Evolutionary conservation across 2,797 vertebrate genomes (phyloP).

Genomic region (Bradypodion pumilum): DNA sequence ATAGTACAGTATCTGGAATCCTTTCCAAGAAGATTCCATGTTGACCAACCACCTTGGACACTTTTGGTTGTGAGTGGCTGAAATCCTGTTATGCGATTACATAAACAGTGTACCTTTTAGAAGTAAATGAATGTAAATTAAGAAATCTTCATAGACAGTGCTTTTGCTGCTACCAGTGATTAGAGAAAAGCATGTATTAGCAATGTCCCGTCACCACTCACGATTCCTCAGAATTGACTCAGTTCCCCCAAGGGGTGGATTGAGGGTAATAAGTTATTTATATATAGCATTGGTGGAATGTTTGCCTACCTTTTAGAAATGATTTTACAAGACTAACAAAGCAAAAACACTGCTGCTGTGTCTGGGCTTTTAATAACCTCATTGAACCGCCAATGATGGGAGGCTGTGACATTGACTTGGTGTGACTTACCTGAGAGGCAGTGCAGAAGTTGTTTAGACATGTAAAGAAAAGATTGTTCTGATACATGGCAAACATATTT

Average conservation of each 20-base stretch:
- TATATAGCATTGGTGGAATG: not conserved
- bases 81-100: no score
- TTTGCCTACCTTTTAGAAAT: not conserved
- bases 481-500: slow-evolving; percentile 9
- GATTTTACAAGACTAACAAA: not conserved
- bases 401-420: not conserved
- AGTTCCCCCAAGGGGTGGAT: not conserved
- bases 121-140: no score
- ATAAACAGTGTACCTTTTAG: no score
- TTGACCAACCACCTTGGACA: no score
- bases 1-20: not conserved
- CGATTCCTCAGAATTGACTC: not conserved
- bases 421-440: slow-evolving; percentile 6
- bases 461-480: slow-evolving; percentile 22
- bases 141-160: not conserved
- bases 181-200: not conserved
- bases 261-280: not conserved
- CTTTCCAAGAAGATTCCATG: no score
- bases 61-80: no score
- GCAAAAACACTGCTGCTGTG: not conserved
- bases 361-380: not conserved
- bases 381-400: not conserved
- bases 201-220: not conserved
- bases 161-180: not conserved
- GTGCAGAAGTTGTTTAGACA: slow-evolving; percentile 13